Base-by-base conservation (phyloP, 2,113 vertebrate genomes). In the Hydropotes inermis region DNA sequence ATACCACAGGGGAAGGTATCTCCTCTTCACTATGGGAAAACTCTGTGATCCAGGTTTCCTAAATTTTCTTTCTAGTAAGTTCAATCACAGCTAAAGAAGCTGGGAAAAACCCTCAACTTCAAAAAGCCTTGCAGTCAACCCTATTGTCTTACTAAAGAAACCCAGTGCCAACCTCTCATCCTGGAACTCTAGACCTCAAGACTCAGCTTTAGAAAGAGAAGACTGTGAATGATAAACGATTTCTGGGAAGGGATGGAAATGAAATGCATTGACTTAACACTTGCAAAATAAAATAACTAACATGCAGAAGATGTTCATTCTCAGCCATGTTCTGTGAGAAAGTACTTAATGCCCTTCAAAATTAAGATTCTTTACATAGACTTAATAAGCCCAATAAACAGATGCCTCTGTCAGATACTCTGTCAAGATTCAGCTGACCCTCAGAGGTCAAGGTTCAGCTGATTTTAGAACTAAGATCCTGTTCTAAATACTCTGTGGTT, bases 231-330 rank as follows among this genome's bases (percentile, higher is more conserved):
- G 39, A 87, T 55, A 98, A 90, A 30, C 19, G 7, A 87, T 64
- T 89, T 92, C 78, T 81, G 30, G 43, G 6, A 90, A 36, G 11
- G 60, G 0, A 5, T 67, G 4, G 50, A 85, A 58, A 85, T n/a
- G 94, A 95, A 94, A 55, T 52, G 12, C 13, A 54, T 57, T 64
- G 9, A 36, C 47, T 94, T 93, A 93, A 94, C 70, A 57, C 9
- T 70, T 83, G 55, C 13, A 95, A 94, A 91, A 88, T 57, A 96
- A 70, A 92, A 70, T 94, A 84, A 55, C 81, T 54, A 60, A 74
- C 33, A 87, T 54, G 25, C 6, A 57, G 83, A 87, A 97, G 4
- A 2, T 78, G 5, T 54, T 87, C 17, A 39, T 90, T 64, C 60
- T 94, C 36, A 54, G 33, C 61, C 19, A n/a, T 58, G 12, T 89